Evolutionary conservation across 2,888 invertebrate species (phyloP), one percentile per base, ranked within the genome.

Genomic region (Andrena minutula): DNA sequence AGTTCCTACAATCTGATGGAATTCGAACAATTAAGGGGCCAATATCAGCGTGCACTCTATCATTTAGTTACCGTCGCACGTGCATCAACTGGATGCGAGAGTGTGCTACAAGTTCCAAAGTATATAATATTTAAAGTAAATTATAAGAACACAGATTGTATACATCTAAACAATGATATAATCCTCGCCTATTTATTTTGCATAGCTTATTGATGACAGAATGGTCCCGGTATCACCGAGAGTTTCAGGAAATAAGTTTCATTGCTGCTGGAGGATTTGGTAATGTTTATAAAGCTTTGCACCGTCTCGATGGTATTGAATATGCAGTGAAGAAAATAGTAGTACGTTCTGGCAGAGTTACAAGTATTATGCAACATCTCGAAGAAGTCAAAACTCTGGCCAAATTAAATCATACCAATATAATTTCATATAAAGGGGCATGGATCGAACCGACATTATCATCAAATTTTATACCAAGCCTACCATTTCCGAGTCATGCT

Each of bases 371-470:
- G 93, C 95, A 95, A 61, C 96, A 96, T 94, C 94, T 97, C 58
- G 95, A 96, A 2, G 97, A 98, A 95, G 97, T 97, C 0, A 97
- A 97, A 94, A 97, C 97, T 2, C 95, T 97, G 86, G 97, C 98
- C 0, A 96, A 96, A 89, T 94, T 97, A 32, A 96, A 97, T 90
- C 97, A 97, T 94, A 95, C 96, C 0, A 97, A 97, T 92, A 97
- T 98, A 83, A 97, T 98, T 5, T 96, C 97, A 28, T 98, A 97
- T 90, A 97, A 97, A 94, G 96, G 96, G 0, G 97, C 97, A 0
- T 98, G 98, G 98, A 93, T 97, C 41, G 97, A 97, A 93, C 95
- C 96, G 28, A 85, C 78, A 7, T 83, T 88, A 16, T 65, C 85
- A 63, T 23, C 74, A 23, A 77, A 30, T 6, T 41, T 76, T 32